phyloP scores from a whole-genome alignment of 2,888 invertebrate species.

The Drosophila koepferae region DNA sequence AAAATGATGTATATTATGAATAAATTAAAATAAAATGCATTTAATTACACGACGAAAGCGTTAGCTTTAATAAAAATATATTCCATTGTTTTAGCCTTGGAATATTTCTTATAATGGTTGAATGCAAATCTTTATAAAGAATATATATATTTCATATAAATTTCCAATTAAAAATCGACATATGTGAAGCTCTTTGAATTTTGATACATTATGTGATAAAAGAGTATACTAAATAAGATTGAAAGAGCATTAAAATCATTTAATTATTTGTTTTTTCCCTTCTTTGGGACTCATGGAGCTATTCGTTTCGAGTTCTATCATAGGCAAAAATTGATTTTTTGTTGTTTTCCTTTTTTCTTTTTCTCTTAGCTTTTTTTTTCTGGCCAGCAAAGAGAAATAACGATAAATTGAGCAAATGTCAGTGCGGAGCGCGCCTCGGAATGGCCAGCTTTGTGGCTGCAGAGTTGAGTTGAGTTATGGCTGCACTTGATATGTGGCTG shows the following conservation, averaged over 20 bases:
- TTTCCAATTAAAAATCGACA: background rate
- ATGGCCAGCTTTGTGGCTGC: conserved; percentile 37
- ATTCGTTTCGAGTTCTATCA: conserved; percentile 66
- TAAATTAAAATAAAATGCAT: background rate
- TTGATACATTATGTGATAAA: background rate
- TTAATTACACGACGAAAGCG: background rate
- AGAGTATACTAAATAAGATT: background rate
- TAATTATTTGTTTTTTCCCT: conserved; percentile 1
- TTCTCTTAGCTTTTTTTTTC: conserved; percentile 19
- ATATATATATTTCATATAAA: background rate
- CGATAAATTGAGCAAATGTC: conserved; percentile 81
- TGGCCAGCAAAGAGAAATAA: conserved; percentile 61
- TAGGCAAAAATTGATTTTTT: conserved; percentile 78
- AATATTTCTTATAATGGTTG: too few relatives aligned
- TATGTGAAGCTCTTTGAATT: background rate
- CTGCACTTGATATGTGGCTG: conserved; percentile 77
- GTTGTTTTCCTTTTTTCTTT: conserved; percentile 19
- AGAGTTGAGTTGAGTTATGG: conserved; percentile 77
- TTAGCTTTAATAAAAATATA: background rate
- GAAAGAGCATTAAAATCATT: conserved; percentile 18
- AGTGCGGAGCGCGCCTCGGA: conserved; percentile 47
- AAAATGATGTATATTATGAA: background rate
- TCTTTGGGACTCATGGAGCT: conserved; percentile 21
- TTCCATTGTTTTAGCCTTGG: too few relatives aligned
- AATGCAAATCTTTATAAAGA: too few relatives aligned